phyloP scores from a whole-genome alignment of 2,888 invertebrate genomes.

The Cabera pusaria region DNA sequence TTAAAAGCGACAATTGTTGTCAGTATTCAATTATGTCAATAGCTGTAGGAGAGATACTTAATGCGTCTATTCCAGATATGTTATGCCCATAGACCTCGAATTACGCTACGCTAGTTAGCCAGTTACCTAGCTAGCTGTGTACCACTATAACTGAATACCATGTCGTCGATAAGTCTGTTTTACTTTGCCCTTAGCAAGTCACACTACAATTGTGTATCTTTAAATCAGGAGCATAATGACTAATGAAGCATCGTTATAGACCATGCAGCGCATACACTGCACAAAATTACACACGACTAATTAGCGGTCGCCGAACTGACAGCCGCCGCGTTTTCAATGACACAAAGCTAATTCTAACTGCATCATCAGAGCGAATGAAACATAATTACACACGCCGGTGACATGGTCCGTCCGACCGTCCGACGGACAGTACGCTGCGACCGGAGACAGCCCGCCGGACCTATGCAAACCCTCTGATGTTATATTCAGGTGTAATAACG shows the following conservation, averaged over 20 bases:
- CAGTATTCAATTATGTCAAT: too few species aligned
- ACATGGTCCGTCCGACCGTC: conserved; percentile 7
- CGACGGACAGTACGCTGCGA: background rate
- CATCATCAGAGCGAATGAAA: conserved; percentile 42
- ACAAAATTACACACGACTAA: conserved; percentile 21
- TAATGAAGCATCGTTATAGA: conserved; percentile 16
- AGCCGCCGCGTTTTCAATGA: conserved; percentile 25
- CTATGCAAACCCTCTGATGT: conserved; percentile 45
- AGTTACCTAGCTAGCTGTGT: too few species aligned
- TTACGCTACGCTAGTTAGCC: too few species aligned
- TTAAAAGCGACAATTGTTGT: too few species aligned
- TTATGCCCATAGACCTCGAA: too few species aligned
- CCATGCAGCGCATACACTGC: conserved; percentile 3
- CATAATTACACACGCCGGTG: conserved; percentile 41
- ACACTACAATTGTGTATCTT: too few species aligned
- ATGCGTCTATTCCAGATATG: too few species aligned
- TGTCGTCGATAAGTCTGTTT: too few species aligned
- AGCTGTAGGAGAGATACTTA: too few species aligned
- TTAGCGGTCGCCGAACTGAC: conserved; percentile 30
- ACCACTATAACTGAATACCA: too few species aligned
- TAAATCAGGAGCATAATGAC: conserved; percentile 1
- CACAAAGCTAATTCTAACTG: conserved; percentile 40
- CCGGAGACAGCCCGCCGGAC: conserved; percentile 4
- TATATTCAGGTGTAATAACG: conserved; percentile 61
- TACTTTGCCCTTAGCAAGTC: too few species aligned